Evolutionary conservation across 2,797 vertebrate species (phyloP).

Genomic region (Parauchenoglanis ngamensis): DNA sequence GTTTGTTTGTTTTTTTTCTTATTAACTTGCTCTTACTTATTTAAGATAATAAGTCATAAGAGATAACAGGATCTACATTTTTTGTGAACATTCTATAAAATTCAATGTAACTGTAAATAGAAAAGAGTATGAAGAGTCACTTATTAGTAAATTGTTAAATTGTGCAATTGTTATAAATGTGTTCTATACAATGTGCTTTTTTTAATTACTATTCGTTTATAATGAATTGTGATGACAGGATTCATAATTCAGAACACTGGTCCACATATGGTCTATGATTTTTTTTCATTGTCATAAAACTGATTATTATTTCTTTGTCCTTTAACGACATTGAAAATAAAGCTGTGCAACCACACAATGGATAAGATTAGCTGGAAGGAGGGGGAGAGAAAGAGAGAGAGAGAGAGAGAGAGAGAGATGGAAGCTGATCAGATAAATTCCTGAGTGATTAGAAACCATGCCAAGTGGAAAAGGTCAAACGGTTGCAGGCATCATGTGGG

Average conservation of each 20-base stretch:
- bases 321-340: constrained; percentile 5
- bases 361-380: background rate
- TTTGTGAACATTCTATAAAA: background rate
- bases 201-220: background rate
- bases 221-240: background rate
- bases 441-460: constrained; percentile 37
- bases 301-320: constrained; percentile 1
- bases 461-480: constrained; percentile 51
- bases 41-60: background rate
- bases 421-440: constrained; percentile 47
- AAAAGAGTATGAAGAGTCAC: background rate
- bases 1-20: too few relatives aligned
- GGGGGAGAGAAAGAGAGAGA: background rate
- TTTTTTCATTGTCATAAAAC: background rate
- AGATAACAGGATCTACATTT: background rate
- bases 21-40: background rate
- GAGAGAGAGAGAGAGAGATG: constrained; percentile 1
- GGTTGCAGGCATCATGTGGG: constrained; percentile 32
- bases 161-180: background rate
- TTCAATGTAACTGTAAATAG: background rate
- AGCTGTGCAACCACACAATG: background rate
- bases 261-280: background rate
- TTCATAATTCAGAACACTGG: background rate
- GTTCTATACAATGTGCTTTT: too few relatives aligned
- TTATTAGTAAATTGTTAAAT: background rate